Evolutionary conservation across 2,113 vertebrate species (phyloP).

Genomic region (Capreolus pygargus): DNA sequence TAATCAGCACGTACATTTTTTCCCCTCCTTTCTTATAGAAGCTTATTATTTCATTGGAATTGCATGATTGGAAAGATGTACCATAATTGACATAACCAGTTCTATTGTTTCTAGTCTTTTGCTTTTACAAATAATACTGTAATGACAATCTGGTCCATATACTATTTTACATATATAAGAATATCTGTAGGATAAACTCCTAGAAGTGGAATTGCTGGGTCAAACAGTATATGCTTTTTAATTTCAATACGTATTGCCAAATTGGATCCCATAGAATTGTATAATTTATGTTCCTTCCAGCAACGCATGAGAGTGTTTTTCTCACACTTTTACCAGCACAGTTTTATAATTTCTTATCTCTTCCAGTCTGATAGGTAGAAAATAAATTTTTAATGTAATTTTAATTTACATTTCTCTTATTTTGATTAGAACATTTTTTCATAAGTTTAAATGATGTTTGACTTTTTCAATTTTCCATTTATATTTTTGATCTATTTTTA

Average conservation of each 20-base stretch:
- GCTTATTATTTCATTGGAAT: neutral
- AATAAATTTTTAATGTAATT: neutral
- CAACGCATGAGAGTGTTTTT: neutral
- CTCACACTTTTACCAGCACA: neutral
- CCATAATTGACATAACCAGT: neutral
- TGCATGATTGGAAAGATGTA: neutral
- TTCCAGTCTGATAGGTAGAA: neutral
- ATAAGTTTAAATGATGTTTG: neutral
- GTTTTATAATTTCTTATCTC: neutral
- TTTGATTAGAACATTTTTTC: neutral
- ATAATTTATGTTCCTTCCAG: neutral
- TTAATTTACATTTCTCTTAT: constrained; percentile 9
- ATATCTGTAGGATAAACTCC: neutral
- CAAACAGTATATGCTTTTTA: neutral
- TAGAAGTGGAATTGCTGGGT: neutral
- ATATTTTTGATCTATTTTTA: constrained; percentile 8
- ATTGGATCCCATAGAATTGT: neutral
- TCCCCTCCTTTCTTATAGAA: neutral
- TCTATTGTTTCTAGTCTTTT: neutral
- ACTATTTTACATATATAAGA: neutral
- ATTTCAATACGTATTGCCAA: neutral
- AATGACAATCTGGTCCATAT: neutral
- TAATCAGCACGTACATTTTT: neutral
- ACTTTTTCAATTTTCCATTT: neutral
- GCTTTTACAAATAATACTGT: neutral